Evolutionary conservation across 1,140 invertebrate genomes (phyloP).

Genomic region (Ridgeia piscesae): DNA sequence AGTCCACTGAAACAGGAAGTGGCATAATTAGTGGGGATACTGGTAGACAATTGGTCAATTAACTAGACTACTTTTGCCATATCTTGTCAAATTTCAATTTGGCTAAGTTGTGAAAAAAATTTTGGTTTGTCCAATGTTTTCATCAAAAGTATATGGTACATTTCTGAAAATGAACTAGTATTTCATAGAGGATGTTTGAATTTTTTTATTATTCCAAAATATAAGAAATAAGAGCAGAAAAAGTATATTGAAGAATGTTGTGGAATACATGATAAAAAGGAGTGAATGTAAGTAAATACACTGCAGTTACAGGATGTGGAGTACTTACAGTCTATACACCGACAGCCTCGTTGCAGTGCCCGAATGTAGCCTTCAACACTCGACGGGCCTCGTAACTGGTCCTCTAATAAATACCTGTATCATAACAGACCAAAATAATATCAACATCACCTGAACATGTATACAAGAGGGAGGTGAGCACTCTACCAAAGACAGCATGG

Average conservation of each 20-base stretch:
- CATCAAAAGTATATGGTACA: too few species aligned
- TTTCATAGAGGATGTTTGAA: too few species aligned
- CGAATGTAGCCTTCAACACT: conserved; percentile 94
- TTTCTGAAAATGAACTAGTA: too few species aligned
- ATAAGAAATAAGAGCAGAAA: too few species aligned
- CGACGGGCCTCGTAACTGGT: conserved; percentile 95
- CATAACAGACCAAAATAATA: not conserved
- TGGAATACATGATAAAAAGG: too few species aligned
- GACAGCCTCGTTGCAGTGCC: conserved; percentile 85
- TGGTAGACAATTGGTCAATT: not conserved
- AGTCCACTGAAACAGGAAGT: conserved; percentile 71
- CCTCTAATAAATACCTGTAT: conserved; percentile 88
- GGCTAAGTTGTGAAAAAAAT: too few species aligned
- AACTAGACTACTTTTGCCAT: too few species aligned
- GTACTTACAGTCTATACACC: conserved; percentile 82
- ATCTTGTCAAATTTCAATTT: too few species aligned
- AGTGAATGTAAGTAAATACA: not conserved
- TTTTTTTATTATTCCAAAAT: too few species aligned
- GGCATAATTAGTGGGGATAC: not conserved
- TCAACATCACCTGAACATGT: not conserved
- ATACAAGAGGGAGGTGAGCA: not conserved
- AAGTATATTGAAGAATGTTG: too few species aligned
- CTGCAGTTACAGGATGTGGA: not conserved
- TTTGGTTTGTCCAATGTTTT: too few species aligned
- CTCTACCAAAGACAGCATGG: too few species aligned